Conservation (phyloP, 2,888 invertebrate genomes). For the Gortyna flavago region DNA sequence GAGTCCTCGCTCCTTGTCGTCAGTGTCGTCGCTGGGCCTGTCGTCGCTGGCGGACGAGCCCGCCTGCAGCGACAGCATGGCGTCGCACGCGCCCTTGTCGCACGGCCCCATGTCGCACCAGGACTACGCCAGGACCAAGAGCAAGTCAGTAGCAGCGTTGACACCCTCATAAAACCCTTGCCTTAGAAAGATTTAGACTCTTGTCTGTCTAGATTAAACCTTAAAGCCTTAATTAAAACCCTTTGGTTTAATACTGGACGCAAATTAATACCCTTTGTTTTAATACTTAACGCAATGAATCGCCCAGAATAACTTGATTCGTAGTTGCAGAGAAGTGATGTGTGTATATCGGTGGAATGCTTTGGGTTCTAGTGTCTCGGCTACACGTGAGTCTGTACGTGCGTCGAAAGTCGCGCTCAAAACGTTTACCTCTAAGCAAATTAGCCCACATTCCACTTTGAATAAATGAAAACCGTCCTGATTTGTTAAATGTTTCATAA, state of each 20-base stretch:
- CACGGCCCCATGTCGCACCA: constrained; percentile 72
- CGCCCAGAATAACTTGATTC: neutral
- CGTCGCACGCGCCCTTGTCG: constrained; percentile 65
- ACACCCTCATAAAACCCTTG: neutral
- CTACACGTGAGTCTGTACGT: neutral
- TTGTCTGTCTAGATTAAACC: too few relatives aligned
- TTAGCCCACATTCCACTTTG: neutral
- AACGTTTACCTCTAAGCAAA: neutral
- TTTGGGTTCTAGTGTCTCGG: neutral
- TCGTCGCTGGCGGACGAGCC: constrained; percentile 92
- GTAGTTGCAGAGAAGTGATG: neutral
- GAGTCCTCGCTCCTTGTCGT: constrained; percentile 88
- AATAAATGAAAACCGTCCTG: neutral
- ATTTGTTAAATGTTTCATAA: neutral
- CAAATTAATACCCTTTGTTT: neutral
- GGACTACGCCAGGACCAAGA: constrained; percentile 83
- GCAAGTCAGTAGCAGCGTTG: constrained; percentile 76
- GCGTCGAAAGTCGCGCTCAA: neutral
- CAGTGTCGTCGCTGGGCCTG: constrained; percentile 91
- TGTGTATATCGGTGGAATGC: neutral
- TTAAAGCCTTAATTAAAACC: neutral
- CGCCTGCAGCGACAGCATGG: constrained; percentile 78
- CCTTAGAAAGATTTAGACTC: neutral
- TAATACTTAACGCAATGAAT: neutral
- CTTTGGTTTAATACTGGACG: neutral